Conservation (phyloP, 2,113 vertebrate genomes). For the Psittacula cyanocephala region DNA sequence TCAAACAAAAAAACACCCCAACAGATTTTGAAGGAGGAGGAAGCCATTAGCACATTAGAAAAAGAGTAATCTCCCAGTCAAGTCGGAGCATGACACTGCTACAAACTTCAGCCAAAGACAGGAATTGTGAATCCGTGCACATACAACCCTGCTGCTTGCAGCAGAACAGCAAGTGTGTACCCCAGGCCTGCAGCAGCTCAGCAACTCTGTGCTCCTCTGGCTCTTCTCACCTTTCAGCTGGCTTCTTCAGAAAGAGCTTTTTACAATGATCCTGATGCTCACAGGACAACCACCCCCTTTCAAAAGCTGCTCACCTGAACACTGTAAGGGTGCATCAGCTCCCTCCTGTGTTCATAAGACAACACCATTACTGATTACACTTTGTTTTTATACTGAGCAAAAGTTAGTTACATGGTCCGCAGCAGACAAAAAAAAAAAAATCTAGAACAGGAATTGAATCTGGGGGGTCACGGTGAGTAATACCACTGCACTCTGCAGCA, state of each 20-base stretch:
- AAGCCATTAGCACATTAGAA: not conserved
- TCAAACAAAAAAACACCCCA: not conserved
- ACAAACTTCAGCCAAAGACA: not conserved
- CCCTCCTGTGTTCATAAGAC: not conserved
- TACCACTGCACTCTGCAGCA: not conserved
- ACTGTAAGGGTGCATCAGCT: not conserved
- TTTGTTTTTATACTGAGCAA: not conserved
- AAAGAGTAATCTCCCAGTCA: not conserved
- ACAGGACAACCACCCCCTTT: not conserved
- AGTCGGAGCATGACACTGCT: fast-evolving
- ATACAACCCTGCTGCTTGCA: not conserved
- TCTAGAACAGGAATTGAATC: not conserved
- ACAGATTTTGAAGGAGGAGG: not conserved
- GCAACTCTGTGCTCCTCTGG: not conserved
- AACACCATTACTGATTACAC: not conserved
- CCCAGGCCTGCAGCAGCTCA: fast-evolving
- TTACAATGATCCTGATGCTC: too few species aligned
- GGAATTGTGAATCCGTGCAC: not conserved
- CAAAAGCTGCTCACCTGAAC: not conserved
- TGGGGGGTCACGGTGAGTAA: fast-evolving
- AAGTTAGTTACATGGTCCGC: not conserved
- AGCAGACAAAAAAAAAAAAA: not conserved
- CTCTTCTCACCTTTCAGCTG: not conserved
- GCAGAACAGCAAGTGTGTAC: fast-evolving
- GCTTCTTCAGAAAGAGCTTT: not conserved